Percentiles rank a stretch among this genome's conserved stretches.
Evolutionary conservation across 2,888 invertebrate species (phyloP).

Genomic region (Prosapia bicincta): DNA sequence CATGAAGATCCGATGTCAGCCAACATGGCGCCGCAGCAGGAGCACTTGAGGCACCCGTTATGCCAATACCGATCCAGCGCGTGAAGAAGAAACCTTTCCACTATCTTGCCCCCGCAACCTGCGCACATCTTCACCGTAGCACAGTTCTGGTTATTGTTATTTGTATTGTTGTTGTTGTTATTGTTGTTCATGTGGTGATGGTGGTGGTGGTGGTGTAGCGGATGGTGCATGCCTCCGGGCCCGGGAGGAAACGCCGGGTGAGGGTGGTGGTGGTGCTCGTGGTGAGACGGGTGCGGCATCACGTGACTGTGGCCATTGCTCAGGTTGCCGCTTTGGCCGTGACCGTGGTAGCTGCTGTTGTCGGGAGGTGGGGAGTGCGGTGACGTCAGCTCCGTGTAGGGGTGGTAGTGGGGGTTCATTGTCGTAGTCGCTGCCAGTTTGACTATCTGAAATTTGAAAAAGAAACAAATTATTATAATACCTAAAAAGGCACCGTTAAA

Average conservation of each 20-base stretch:
- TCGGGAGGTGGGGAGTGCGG: slow-evolving; percentile 66
- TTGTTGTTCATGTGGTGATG: slow-evolving; percentile 52
- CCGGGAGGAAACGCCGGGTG: slow-evolving; percentile 44
- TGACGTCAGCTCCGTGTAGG: slow-evolving; percentile 76
- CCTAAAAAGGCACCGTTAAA: too few species aligned
- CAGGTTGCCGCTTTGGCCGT: slow-evolving; percentile 43
- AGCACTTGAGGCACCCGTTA: slow-evolving; percentile 91
- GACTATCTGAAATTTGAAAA: slow-evolving; percentile 52
- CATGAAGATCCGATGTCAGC: slow-evolving; percentile 90
- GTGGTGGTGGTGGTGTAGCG: slow-evolving; percentile 56
- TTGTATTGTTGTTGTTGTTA: slow-evolving; percentile 55
- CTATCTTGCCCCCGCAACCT: slow-evolving; percentile 86
- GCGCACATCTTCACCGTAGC: slow-evolving; percentile 56
- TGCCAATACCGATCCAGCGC: slow-evolving; percentile 96
- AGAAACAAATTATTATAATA: not conserved
- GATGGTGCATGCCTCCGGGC: slow-evolving; percentile 40
- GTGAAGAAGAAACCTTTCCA: slow-evolving; percentile 86
- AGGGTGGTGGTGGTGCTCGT: slow-evolving; percentile 47
- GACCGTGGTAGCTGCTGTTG: slow-evolving; percentile 52
- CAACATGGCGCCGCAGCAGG: slow-evolving; percentile 82
- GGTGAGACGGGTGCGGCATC: slow-evolving; percentile 40
- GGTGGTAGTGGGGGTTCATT: slow-evolving; percentile 90
- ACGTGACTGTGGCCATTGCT: slow-evolving; percentile 50
- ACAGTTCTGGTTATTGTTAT: slow-evolving; percentile 52
- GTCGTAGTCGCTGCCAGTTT: slow-evolving; percentile 83